A percentile compares a stretch with the other conserved stretches of the same genome.
Evolutionary conservation across 2,797 vertebrate species (phyloP).

Genomic region (Ara ararauna): DNA sequence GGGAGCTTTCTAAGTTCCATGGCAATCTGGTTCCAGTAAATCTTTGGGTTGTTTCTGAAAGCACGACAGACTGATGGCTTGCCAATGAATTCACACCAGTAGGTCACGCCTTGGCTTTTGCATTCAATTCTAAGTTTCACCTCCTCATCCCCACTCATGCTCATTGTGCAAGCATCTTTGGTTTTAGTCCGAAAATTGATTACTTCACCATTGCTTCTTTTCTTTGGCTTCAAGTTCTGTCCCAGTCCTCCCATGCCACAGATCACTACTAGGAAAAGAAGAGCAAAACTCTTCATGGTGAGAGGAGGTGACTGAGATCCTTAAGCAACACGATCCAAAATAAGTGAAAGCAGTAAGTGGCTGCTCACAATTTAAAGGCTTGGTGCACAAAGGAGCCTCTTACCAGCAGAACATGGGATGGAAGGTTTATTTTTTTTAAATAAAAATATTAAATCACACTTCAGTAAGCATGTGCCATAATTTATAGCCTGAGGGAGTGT

Average conservation of each 20-base stretch:
- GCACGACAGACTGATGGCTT: slow-evolving; percentile 79
- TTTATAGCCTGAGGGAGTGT: slow-evolving; percentile 45
- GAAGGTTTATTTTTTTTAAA: not conserved
- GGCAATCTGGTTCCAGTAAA: slow-evolving; percentile 85
- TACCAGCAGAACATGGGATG: slow-evolving; percentile 42
- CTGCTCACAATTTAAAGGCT: slow-evolving; percentile 76
- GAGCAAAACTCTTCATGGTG: slow-evolving; percentile 78
- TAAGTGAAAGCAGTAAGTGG: not conserved
- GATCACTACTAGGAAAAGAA: slow-evolving; percentile 73
- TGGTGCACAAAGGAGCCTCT: slow-evolving; percentile 71
- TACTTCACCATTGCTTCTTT: slow-evolving; percentile 76
- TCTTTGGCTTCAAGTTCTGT: slow-evolving; percentile 71
- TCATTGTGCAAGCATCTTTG: slow-evolving; percentile 81
- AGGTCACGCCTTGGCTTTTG: slow-evolving; percentile 63
- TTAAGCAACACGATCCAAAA: not conserved
- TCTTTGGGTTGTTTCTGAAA: slow-evolving; percentile 82
- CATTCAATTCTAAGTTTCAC: slow-evolving; percentile 80
- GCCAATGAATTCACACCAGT: slow-evolving; percentile 87
- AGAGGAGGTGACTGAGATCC: not conserved
- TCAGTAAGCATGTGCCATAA: slow-evolving; percentile 37
- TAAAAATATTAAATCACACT: slow-evolving; percentile 50
- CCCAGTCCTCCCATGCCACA: slow-evolving; percentile 74
- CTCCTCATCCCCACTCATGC: slow-evolving; percentile 72
- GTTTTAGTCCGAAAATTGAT: slow-evolving; percentile 82
- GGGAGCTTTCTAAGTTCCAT: slow-evolving; percentile 78